These are phyloP conservation scores for Neodontobutis hainanensis DNA, from an alignment of 2,113 vertebrate genomes.

Conservation along the genomic window DNA sequence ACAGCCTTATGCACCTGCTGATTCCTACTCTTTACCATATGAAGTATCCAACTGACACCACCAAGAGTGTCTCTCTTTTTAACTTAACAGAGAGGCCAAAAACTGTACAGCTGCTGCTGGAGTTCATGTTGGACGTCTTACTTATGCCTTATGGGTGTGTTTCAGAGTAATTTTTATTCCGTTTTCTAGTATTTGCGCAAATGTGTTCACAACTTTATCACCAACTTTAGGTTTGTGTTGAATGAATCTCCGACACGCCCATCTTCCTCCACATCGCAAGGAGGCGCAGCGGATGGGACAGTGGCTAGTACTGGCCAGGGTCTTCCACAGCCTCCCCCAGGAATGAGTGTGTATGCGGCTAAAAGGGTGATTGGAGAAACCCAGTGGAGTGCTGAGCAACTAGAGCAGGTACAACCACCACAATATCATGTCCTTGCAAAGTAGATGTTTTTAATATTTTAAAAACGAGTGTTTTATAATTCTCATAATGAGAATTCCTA, in stretches of 20 bases:
- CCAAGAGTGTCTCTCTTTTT: conserved; percentile 87
- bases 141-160: conserved; percentile 98
- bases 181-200: neutral
- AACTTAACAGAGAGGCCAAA: conserved; percentile 97
- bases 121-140: conserved; percentile 98
- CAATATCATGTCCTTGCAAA: neutral
- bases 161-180: neutral
- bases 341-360: conserved; percentile 96
- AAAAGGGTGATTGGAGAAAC: conserved; percentile 95
- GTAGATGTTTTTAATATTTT: no score
- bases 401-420: conserved; percentile 87
- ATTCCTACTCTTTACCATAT: conserved; percentile 97
- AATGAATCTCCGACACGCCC: conserved; percentile 93
- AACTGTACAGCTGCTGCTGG: conserved; percentile 94
- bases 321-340: conserved; percentile 93
- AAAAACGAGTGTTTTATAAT: no score
- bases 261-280: conserved; percentile 82
- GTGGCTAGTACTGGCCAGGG: conserved; percentile 73
- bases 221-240: conserved; percentile 85
- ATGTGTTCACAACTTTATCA: neutral
- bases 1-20: conserved; percentile 97
- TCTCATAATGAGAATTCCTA: no score
- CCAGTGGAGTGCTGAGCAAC: conserved; percentile 94
- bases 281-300: conserved; percentile 74
- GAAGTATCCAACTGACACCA: conserved; percentile 90